Conservation (phyloP, 2,888 invertebrate species). For the Seladonia tumulorum region DNA sequence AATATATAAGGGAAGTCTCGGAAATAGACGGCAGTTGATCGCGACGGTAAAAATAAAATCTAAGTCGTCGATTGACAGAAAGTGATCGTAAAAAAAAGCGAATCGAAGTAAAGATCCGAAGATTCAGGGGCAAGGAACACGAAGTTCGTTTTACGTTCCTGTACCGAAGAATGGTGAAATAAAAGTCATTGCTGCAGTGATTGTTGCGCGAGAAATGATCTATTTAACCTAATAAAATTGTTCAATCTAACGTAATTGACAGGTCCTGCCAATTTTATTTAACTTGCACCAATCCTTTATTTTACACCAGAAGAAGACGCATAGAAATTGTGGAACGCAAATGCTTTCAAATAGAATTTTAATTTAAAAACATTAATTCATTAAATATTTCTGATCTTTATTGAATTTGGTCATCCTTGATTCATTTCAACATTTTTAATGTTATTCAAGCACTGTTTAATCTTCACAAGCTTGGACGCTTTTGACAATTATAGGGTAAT, state of each 20-base stretch:
- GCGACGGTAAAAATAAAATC: conserved; percentile 15
- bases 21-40: conserved; percentile 1
- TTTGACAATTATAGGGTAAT: too few relatives aligned
- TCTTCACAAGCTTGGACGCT: too few relatives aligned
- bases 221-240: background rate
- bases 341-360: background rate
- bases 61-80: conserved; percentile 20
- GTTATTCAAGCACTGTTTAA: too few relatives aligned
- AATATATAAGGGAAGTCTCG: background rate
- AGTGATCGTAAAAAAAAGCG: conserved; percentile 24
- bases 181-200: background rate
- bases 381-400: too few relatives aligned
- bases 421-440: too few relatives aligned
- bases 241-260: background rate
- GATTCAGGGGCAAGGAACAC: conserved; percentile 9
- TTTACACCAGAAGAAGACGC: background rate
- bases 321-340: too few relatives aligned
- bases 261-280: background rate
- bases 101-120: conserved; percentile 10
- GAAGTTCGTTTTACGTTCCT: conserved; percentile 17
- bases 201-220: background rate
- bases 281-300: background rate
- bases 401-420: too few relatives aligned
- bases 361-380: background rate
- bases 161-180: conserved; percentile 3